Conservation (phyloP, 2,113 vertebrate species). For the Mesembrinibis cayennensis region DNA sequence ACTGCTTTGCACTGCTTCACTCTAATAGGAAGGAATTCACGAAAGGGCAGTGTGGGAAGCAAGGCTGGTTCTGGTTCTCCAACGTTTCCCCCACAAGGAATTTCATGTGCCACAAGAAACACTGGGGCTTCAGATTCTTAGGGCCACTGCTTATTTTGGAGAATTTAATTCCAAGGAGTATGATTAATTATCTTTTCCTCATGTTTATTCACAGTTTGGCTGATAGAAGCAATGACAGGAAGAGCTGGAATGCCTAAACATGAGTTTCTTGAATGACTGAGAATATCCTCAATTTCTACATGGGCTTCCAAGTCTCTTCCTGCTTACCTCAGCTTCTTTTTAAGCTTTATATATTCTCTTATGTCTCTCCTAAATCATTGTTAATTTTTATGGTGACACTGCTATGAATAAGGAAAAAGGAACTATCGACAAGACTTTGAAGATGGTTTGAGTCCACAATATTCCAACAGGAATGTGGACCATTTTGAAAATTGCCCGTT, state of each 20-base stretch:
- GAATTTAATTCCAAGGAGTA: background rate
- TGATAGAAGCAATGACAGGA: background rate
- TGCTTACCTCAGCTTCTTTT: background rate
- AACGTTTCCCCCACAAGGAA: background rate
- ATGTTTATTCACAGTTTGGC: background rate
- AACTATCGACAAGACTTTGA: background rate
- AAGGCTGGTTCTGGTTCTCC: constrained; percentile 10
- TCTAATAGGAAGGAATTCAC: constrained; percentile 32
- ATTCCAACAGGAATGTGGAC: background rate
- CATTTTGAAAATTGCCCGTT: background rate
- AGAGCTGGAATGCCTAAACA: background rate
- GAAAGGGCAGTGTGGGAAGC: background rate
- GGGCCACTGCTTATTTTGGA: background rate
- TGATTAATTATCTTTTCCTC: background rate
- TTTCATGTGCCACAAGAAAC: background rate
- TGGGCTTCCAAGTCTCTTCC: background rate
- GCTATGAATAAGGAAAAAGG: background rate
- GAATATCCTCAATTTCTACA: background rate
- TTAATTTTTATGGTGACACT: background rate
- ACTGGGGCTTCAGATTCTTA: background rate
- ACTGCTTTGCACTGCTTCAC: background rate
- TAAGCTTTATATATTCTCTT: background rate
- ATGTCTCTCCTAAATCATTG: background rate
- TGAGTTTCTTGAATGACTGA: background rate
- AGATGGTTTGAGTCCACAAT: background rate